phyloP scores from a whole-genome alignment of 2,888 invertebrate species.

The Pyralis farinalis region DNA sequence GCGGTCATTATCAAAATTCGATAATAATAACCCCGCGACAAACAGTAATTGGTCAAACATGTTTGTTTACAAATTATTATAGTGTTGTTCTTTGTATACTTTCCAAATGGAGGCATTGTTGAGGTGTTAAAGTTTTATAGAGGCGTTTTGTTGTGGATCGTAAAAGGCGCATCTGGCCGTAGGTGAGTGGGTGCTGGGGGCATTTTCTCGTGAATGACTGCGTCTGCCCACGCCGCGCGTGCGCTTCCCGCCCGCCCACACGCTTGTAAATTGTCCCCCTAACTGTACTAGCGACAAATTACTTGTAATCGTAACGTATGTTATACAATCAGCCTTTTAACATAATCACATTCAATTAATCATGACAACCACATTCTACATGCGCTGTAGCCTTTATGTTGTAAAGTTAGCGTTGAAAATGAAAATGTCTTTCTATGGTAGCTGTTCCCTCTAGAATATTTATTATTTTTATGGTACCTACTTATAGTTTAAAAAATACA shows the following conservation, averaged over 20 bases:
- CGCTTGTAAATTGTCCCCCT: conserved; percentile 60
- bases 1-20: conserved; percentile 8
- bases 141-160: conserved; percentile 51
- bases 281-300: conserved; percentile 71
- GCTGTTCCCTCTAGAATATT: no score
- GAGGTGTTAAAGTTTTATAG: conserved; percentile 54
- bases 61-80: conserved; percentile 27
- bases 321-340: conserved; percentile 44
- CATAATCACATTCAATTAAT: conserved; percentile 39
- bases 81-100: conserved; percentile 31
- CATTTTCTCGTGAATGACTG: conserved; percentile 60
- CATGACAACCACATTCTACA: no score
- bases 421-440: no score
- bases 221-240: conserved; percentile 57
- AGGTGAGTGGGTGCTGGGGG: conserved; percentile 43
- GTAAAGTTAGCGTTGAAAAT: no score
- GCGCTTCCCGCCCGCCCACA: conserved; percentile 63
- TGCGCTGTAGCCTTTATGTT: no score
- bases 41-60: conserved; percentile 13
- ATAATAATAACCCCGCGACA: conserved; percentile 3
- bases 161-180: conserved; percentile 54
- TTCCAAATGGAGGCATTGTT: conserved; percentile 36
- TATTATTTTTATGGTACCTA: no score
- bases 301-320: no score
- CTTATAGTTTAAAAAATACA: no score